A percentile compares a stretch with the other conserved stretches of the same genome.
Evolutionary conservation across 2,888 invertebrate genomes (phyloP).

Genomic region (Apotomis betuletana): DNA sequence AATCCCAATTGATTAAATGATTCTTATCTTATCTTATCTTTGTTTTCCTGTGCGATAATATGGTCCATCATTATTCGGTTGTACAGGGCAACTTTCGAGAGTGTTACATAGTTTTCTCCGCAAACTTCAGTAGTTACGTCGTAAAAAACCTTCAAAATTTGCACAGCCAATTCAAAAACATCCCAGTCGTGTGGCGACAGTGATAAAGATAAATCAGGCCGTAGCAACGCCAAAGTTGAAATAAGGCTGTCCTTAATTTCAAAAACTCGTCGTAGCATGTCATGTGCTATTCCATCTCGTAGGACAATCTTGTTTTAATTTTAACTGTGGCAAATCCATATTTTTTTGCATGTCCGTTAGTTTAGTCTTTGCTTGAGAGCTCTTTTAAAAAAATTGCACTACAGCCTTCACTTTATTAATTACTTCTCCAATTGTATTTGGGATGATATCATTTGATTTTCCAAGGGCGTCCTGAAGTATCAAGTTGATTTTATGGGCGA

Average conservation of each 20-base stretch:
- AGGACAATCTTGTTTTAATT: background rate
- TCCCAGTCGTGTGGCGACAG: background rate
- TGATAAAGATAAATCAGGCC: background rate
- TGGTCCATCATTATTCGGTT: background rate
- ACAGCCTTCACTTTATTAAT: too few relatives aligned
- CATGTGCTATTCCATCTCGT: background rate
- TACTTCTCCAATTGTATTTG: too few relatives aligned
- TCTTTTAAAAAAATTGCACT: too few relatives aligned
- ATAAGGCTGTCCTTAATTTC: background rate
- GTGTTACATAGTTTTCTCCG: constrained; percentile 1
- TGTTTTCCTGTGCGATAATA: background rate
- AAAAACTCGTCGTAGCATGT: constrained; percentile 1
- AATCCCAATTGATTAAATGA: too few relatives aligned
- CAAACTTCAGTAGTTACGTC: constrained; percentile 1
- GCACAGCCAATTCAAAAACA: background rate
- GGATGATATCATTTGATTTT: too few relatives aligned
- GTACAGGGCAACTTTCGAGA: constrained; percentile 2
- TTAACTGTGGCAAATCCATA: background rate
- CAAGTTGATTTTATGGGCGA: too few relatives aligned
- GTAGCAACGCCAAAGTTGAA: background rate
- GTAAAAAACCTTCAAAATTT: background rate
- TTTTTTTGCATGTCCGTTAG: too few relatives aligned
- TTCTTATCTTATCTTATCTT: too few relatives aligned
- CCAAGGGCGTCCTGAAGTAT: too few relatives aligned
- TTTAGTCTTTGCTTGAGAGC: too few relatives aligned